Base-by-base conservation (phyloP, 2,113 vertebrate species). In the Oncorhynchus nerka region DNA sequence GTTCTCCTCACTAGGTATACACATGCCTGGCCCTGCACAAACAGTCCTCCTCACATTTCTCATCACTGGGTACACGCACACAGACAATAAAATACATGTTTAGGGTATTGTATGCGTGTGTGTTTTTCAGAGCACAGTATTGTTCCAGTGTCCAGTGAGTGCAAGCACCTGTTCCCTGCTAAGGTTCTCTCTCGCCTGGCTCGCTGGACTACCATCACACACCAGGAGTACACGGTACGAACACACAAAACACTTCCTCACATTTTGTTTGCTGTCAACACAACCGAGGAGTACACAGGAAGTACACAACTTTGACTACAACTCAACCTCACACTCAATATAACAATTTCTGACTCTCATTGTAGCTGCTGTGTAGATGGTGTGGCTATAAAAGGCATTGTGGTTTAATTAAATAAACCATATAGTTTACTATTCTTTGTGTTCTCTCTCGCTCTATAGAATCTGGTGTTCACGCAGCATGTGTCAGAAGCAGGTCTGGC, bases 111-210 rank as follows among this genome's bases (percentile, higher is more conserved):
- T 34, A 34, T 39, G 24, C 22, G 77, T 16, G 4, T 45, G 39
- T 45, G 79, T 20, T 76, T 61, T 69, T 74, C 83, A 98, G 98
- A 99, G 83, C 97, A 99, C 2, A 96, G 95, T 3, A 94, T 97
- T 4, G 90, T 99, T 76, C 97, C 97, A 0, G 93, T 99, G 73
- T 94, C 95, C 87, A 94, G 91, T 0, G 97, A 99, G 81, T 97
- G 96, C 89, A 97, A 97, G 90, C 89, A 95, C 68, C 94, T 99
- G 73, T 98, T 99, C 82, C 97, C 98, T 0, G 89, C 96, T 79
- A 99, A 99, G 90, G 93, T 99, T 0, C 92, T 99, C 70, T 97
- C 98, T 0, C 94, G 92, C 49, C 92, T 99, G 83, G 93, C 95
- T 59, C 96, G 94, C 83, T 99, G 98, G 98, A 85, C 88, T 6